These are phyloP conservation scores for Campoplex capitator DNA, from an alignment of 2,888 invertebrate genomes.

Conservation along the genomic window DNA sequence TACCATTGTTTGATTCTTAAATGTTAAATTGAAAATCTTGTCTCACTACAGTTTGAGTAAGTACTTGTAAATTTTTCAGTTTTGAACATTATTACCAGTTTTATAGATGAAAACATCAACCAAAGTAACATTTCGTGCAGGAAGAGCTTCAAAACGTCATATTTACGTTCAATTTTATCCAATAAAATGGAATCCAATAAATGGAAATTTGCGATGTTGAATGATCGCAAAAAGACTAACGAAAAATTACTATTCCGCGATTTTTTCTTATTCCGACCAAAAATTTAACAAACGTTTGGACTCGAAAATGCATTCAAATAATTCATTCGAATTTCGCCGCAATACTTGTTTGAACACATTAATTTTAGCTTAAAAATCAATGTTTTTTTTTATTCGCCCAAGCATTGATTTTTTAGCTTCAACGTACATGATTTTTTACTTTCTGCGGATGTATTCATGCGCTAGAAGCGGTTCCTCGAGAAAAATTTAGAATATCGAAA, in stretches of 20 bases:
- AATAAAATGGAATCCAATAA: too few species aligned
- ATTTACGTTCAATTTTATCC: too few species aligned
- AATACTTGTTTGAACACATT: background rate
- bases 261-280: background rate
- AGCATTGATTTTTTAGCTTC: background rate
- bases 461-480: background rate
- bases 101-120: background rate
- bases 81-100: background rate
- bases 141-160: background rate
- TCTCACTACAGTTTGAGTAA: background rate
- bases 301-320: background rate
- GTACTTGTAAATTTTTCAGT: background rate
- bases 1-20: background rate
- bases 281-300: background rate
- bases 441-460: background rate
- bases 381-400: background rate
- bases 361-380: background rate
- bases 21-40: conserved; percentile 31
- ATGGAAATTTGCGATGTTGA: too few species aligned
- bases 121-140: background rate
- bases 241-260: too few species aligned
- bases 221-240: too few species aligned
- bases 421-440: background rate
- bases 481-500: background rate
- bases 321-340: too few species aligned